Evolutionary conservation across 2,113 vertebrate genomes (phyloP), one percentile per base, ranked within the genome.

Genomic region (Empidonax traillii): DNA sequence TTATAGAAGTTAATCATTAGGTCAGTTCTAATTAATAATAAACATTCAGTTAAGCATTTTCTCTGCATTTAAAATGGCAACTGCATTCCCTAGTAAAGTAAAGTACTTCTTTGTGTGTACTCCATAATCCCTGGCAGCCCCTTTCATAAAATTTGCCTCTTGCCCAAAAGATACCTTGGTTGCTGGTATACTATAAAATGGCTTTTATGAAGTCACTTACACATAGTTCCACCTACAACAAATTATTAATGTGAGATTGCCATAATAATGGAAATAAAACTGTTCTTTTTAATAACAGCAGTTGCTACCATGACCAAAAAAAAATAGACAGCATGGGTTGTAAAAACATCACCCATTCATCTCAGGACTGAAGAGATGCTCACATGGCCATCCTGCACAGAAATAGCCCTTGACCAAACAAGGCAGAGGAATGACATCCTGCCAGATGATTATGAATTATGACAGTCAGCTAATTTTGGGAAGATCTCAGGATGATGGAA

Each of bases 1-100:
- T 95, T 93, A 59, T 77, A 52, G 7, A 83, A 94, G 75, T 95
- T 96, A 94, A 96, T 90, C 35, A 96, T 94, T 95, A 94, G 43
- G 44, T 72, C 61, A 37, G 28, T 84, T 93, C 41, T 89, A 92
- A 94, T 84, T 92, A 90, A 92, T 94, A 93, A 90, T 72, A 68
- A 95, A 88, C 86, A 71, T n/a, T 41, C 51, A 49, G 87, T 84
- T 86, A 88, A 93, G 24, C 28, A 78, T 94, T 96, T 63, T 93
- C 52, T 75, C 41, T 75, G 37, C 10, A 44, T 87, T 88, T 89
- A 44, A 88, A 94, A 82, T 56, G n/a, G 10, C 5, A 20, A 15
- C 80, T 92, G 28, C 79, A 80, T 95, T 88, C 71, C 41, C 73
- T 52, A 72, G 72, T 78, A 94, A 85, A 72, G 72, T 78, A 93